Evolutionary conservation across 1,140 invertebrate species (phyloP).

Genomic region (Pseudoatta argentina): DNA sequence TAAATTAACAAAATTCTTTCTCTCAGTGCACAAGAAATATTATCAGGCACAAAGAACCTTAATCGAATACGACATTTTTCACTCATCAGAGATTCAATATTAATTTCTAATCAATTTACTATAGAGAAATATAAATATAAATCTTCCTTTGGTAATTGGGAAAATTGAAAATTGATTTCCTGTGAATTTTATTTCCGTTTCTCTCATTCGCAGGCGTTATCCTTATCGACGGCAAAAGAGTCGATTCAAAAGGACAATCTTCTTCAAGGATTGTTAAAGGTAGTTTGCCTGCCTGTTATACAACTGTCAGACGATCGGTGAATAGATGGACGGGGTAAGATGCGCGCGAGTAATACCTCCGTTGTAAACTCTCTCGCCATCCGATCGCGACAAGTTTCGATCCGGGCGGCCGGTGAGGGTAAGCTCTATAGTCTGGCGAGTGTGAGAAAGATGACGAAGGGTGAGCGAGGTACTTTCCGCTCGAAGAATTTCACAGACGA

Average conservation of each 20-base stretch:
- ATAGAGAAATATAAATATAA: background rate
- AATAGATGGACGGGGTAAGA: conserved; percentile 16
- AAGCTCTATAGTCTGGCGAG: background rate
- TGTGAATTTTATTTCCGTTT: background rate
- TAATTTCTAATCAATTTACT: conserved; percentile 28
- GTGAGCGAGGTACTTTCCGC: conserved; percentile 55
- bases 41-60: no score
- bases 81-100: background rate
- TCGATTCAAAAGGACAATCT: conserved; percentile 42
- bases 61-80: no score
- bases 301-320: background rate
- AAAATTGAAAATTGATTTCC: background rate
- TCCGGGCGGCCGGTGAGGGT: background rate
- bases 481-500: conserved; percentile 75
- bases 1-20: no score
- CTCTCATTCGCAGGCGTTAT: conserved; percentile 10
- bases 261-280: conserved; percentile 28
- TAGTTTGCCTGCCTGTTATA: conserved; percentile 23
- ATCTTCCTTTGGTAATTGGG: conserved; percentile 3
- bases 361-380: conserved; percentile 25
- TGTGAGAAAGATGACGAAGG: conserved; percentile 44
- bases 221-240: conserved; percentile 37
- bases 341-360: background rate
- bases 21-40: no score
- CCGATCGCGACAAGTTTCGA: conserved; percentile 24